Conservation (phyloP, 2,113 vertebrate genomes). For the Gallinago media region DNA sequence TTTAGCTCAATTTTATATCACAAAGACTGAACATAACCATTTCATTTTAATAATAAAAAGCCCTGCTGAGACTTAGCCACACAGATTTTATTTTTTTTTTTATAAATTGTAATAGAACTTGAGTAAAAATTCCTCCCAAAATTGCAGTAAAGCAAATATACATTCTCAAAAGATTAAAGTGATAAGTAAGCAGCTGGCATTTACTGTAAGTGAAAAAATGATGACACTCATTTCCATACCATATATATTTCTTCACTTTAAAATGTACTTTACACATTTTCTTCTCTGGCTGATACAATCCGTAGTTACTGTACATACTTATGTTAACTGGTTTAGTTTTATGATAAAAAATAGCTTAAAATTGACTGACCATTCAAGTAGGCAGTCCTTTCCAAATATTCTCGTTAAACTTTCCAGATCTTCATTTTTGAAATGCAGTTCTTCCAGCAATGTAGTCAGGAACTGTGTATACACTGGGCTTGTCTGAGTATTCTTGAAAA, state of each 20-base stretch:
- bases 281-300: conserved; percentile 5
- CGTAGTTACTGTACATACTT: background rate
- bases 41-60: background rate
- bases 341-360: background rate
- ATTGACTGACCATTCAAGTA: conserved; percentile 60
- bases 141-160: background rate
- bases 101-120: background rate
- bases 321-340: background rate
- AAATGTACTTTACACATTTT: conserved; percentile 8
- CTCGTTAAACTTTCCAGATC: conserved; percentile 79
- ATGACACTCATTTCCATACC: conserved; percentile 44
- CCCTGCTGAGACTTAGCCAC: background rate
- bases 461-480: conserved; percentile 74
- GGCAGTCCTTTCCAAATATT: conserved; percentile 67
- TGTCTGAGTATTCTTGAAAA: conserved; percentile 58
- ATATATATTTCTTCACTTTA: background rate
- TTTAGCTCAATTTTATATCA: background rate
- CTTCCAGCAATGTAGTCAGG: conserved; percentile 75
- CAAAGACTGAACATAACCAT: background rate
- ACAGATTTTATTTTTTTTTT: background rate
- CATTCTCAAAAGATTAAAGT: background rate
- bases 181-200: conserved; percentile 24
- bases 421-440: conserved; percentile 77
- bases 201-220: conserved; percentile 53
- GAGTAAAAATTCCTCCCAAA: conserved; percentile 1